These are phyloP conservation scores for Drosophila ochracea DNA, from an alignment of 2,888 invertebrate species.

Conservation along the genomic window DNA sequence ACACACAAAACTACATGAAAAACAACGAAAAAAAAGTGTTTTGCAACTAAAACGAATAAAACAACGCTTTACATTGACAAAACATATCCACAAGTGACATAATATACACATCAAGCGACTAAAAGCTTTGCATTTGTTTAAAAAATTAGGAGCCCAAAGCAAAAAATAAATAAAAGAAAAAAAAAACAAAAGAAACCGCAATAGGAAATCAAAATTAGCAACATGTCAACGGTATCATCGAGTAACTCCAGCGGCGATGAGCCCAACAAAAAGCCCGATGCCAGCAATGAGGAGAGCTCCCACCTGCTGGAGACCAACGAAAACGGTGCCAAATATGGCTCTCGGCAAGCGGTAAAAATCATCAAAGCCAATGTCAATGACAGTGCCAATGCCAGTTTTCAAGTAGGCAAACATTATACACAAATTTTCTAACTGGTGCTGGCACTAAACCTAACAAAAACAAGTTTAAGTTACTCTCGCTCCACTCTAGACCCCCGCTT, in stretches of 20 bases:
- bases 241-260: slow-evolving; percentile 70
- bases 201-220: slow-evolving; percentile 11
- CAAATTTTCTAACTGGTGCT: slow-evolving; percentile 46
- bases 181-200: not conserved
- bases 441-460: slow-evolving; percentile 27
- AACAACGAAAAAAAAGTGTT: slow-evolving; percentile 15
- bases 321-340: slow-evolving; percentile 83
- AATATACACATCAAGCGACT: slow-evolving; percentile 41
- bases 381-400: slow-evolving; percentile 53
- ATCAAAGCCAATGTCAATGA: slow-evolving; percentile 62
- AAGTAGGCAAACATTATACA: slow-evolving; percentile 46
- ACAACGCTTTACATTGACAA: slow-evolving; percentile 34
- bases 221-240: slow-evolving; percentile 67
- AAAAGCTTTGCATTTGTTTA: slow-evolving; percentile 33
- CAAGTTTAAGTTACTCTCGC: slow-evolving; percentile 3
- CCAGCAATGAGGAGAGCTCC: slow-evolving; percentile 81
- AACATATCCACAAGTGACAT: slow-evolving; percentile 60
- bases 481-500: not conserved
- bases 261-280: slow-evolving; percentile 62
- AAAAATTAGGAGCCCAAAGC: slow-evolving; percentile 21
- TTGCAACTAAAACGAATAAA: slow-evolving; percentile 13
- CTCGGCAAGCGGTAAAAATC: slow-evolving; percentile 83
- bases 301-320: slow-evolving; percentile 82
- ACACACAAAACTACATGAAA: slow-evolving; percentile 16
- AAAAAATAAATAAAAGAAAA: not conserved